phyloP scores from a whole-genome alignment of 2,113 vertebrate genomes.

The Crotophaga sulcirostris region DNA sequence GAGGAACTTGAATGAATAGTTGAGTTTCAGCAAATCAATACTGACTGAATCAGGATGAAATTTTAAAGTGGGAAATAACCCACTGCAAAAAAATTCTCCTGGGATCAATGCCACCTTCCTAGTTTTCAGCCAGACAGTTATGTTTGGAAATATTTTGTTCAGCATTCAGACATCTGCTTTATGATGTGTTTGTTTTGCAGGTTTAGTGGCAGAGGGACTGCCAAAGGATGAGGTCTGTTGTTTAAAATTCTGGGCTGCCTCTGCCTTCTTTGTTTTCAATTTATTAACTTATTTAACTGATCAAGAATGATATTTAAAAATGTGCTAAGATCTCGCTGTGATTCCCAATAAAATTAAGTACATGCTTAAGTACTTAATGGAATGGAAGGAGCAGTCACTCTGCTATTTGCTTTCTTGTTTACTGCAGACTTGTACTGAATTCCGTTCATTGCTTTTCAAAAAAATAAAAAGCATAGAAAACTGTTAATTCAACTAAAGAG shows the following conservation, averaged over 20 bases:
- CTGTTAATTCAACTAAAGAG: not conserved
- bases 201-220: not conserved
- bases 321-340: not conserved
- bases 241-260: conserved; percentile 21
- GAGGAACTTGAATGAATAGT: not conserved
- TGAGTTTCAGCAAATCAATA: not conserved
- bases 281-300: conserved; percentile 19
- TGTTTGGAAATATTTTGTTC: conserved; percentile 56
- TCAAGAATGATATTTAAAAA: not conserved
- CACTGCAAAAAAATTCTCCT: not conserved
- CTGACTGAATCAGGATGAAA: not conserved
- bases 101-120: conserved; percentile 42
- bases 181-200: conserved; percentile 32
- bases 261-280: not conserved
- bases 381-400: not conserved
- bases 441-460: not conserved
- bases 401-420: not conserved
- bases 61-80: not conserved
- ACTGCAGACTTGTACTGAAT: not conserved
- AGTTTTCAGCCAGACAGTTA: conserved; percentile 15
- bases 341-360: conserved; percentile 17
- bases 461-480: not conserved
- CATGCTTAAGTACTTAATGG: not conserved
- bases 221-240: not conserved
- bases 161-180: conserved; percentile 43